Base-by-base conservation (phyloP, 2,113 vertebrate genomes). In the Paraplagusia blochii region DNA sequence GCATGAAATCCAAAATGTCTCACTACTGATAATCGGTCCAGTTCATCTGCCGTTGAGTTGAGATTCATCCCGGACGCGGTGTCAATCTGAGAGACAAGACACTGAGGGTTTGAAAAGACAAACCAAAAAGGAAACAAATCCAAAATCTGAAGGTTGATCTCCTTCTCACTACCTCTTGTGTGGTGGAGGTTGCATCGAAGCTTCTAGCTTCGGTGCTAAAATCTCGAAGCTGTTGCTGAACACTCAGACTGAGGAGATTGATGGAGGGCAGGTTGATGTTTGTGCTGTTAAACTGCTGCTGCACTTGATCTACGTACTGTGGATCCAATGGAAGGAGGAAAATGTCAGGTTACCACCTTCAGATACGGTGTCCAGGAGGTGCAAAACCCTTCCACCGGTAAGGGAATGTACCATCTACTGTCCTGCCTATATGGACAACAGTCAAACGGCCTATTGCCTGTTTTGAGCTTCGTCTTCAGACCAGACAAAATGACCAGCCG, bases 271-370 rank as follows among this genome's bases (percentile, higher is more conserved):
- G 57, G 39, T 14, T 57, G 69, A 93, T 79, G 15, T 85, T 1
- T 9, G 50, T 69, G 0, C 62, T 59, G 0, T 88, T 69, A 65
- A 93, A 83, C 1, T 13, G 2, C 42, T 78, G 13, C 49, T 74
- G 9, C 56, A 92, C 84, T 12, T 85, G 5, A 2, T 8, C 63
- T 1, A 85, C 89, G 72, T 91, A 92, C 92, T 93, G 77, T 15
- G 38, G 12, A 3, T 22, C 3, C 42, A 1, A 36, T 4, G 50
- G 14, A 47, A 8, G 10, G 10, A 19, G 1, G 8, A 35, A 36
- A 11, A 45, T 11, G 44, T 29, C 33, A 29, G 7, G 5, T 4
- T 13, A 11, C 36, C 3, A n/a, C n/a, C n/a, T n/a, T n/a, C n/a
- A n/a, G n/a, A n/a, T n/a, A n/a, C n/a, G n/a, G n/a, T n/a, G n/a